Conservation (phyloP, 2,888 invertebrate species). For the Drosophila putrida region DNA sequence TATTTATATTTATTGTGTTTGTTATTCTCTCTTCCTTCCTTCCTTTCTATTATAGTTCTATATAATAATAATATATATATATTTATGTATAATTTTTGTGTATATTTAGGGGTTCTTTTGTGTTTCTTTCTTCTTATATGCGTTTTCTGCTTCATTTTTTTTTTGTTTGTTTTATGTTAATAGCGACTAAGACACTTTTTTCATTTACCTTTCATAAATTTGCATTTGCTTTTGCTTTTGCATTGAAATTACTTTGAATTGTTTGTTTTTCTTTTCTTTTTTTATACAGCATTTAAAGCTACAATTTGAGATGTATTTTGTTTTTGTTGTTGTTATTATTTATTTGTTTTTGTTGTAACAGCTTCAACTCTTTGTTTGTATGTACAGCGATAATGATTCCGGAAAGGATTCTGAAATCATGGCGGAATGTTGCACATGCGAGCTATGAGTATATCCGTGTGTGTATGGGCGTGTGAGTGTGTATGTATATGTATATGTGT, state of each 20-base stretch:
- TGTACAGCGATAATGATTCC: constrained; percentile 62
- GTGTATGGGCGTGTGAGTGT: constrained; percentile 10
- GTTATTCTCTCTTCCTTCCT: constrained; percentile 37
- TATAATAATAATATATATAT: constrained; percentile 39
- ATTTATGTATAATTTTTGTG: constrained; percentile 20
- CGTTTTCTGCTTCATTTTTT: constrained; percentile 48
- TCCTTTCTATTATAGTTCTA: constrained; percentile 26
- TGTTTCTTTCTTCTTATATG: constrained; percentile 42
- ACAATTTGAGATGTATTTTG: constrained; percentile 66
- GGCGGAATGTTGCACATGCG: constrained; percentile 75
- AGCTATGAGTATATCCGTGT: constrained; percentile 41
- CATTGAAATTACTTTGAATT: constrained; percentile 42
- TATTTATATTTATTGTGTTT: constrained; percentile 51
- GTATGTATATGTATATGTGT: constrained; percentile 13
- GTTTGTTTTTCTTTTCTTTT: constrained; percentile 37
- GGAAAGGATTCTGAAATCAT: constrained; percentile 44
- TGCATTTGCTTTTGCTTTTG: constrained; percentile 51
- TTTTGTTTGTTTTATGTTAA: constrained; percentile 44
- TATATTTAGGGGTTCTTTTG: constrained; percentile 62
- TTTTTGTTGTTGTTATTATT: too few species aligned
- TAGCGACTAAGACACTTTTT: constrained; percentile 83
- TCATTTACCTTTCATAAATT: constrained; percentile 58
- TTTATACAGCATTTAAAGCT: constrained; percentile 77
- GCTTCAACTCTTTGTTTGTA: constrained; percentile 49
- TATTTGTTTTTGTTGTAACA: constrained; percentile 25